Base-by-base conservation (phyloP, 1,140 invertebrate genomes). In the Octopus sinensis region DNA sequence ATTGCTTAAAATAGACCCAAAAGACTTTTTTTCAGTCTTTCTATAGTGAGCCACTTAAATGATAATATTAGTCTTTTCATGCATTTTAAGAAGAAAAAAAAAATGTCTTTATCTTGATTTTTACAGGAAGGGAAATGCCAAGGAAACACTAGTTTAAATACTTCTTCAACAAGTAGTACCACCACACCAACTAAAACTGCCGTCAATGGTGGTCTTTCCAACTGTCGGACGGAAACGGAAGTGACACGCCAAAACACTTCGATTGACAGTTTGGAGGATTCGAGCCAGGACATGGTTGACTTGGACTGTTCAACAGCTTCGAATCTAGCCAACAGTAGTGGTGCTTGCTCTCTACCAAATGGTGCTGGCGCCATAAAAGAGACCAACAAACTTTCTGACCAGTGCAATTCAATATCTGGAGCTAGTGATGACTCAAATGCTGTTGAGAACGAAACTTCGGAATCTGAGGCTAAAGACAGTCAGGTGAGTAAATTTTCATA, bases 121-220 rank as follows among this genome's bases (percentile, higher is more conserved):
- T 71, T n/a, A 51, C 77, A 75, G 7, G 43, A 79, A 23, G 53
- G 5, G 4, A 30, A 54, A 54, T 54, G 30, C n/a, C 53, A 54
- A 80, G 4, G 30, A 7, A 62, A 62, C 68, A 4, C 17, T 6
- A 13, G 10, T 12, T 9, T 82, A 53, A 12, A 43, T 78, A 52
- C 17, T 81, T 79, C 54, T 54, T 30, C 73, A 54, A 51, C 12
- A 10, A 54, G n/a, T n/a, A 76, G 78, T 56, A 83, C 5, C 51
- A 54, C 52, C 75, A 56, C 9, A 23, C 97, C 54, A 94, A 95
- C 0, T 96, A 96, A 90, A 92, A 93, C 83, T 90, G 96, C 62
- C 83, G 97, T 75, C 92, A 94, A 85, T 90, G 92, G 82, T 94
- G 97, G 89, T 97, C 96, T 7, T 87, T 43, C 79, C 78, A 82